Conservation (phyloP, 1,140 invertebrate genomes). For the Philopotamus ludificatus region DNA sequence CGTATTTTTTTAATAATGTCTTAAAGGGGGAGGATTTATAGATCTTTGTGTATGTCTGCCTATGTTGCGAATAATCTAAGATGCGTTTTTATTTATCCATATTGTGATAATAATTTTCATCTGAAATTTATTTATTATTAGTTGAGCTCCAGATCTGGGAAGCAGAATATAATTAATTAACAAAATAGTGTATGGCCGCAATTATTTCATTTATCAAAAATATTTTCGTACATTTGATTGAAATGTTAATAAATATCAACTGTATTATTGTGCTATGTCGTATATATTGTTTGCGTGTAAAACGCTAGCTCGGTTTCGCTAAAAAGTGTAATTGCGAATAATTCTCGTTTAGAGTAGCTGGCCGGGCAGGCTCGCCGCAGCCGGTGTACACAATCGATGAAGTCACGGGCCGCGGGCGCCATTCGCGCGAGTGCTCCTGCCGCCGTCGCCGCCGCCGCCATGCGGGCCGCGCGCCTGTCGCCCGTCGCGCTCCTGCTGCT, state of each 20-base stretch:
- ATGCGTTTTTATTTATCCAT: too few species aligned
- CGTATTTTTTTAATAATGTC: too few species aligned
- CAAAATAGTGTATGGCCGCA: too few species aligned
- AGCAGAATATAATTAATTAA: too few species aligned
- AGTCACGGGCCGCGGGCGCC: constrained; percentile 20
- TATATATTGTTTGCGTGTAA: not conserved
- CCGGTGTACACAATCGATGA: constrained; percentile 15
- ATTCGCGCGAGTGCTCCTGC: constrained; percentile 8
- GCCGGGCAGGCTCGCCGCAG: not conserved
- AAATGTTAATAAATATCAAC: not conserved
- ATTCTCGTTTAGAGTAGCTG: not conserved
- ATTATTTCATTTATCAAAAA: constrained; percentile 1
- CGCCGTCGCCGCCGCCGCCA: not conserved
- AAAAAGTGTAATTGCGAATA: not conserved
- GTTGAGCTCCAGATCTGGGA: too few species aligned
- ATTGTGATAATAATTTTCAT: too few species aligned
- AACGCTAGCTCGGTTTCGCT: not conserved
- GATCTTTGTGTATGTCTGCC: too few species aligned
- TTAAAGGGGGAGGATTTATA: too few species aligned
- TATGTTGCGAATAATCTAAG: too few species aligned
- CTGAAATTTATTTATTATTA: too few species aligned
- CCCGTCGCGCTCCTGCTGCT: constrained; percentile 7
- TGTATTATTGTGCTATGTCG: not conserved
- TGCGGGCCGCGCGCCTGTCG: not conserved
- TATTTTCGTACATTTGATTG: not conserved